These are phyloP conservation scores for Xiphophorus hellerii DNA, from an alignment of 2,113 vertebrate genomes.

Conservation along the genomic window DNA sequence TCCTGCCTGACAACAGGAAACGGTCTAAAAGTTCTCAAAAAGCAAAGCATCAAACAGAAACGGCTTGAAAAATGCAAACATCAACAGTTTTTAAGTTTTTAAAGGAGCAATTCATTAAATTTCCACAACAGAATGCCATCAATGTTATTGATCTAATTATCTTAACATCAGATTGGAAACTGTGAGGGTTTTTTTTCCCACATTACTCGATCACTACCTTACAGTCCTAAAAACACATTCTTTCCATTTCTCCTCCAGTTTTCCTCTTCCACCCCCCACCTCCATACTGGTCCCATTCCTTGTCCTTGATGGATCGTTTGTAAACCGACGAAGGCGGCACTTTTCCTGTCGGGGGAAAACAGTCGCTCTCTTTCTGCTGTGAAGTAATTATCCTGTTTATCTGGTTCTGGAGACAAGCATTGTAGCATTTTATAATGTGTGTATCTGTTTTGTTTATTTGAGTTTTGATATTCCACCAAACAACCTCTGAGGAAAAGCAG, in stretches of 20 bases:
- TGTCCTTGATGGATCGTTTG: slow-evolving; percentile 38
- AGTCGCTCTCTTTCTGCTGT: not conserved
- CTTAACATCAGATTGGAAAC: too few species aligned
- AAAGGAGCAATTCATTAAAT: too few species aligned
- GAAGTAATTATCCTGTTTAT: not conserved
- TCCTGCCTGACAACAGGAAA: too few species aligned
- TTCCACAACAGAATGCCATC: too few species aligned
- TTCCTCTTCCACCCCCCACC: slow-evolving; percentile 9
- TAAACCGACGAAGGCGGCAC: slow-evolving; percentile 47
- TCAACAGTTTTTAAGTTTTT: too few species aligned
- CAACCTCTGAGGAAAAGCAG: not conserved
- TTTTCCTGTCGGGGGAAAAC: slow-evolving; percentile 34
- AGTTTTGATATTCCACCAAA: not conserved
- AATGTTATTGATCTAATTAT: too few species aligned
- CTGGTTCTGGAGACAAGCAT: too few species aligned
- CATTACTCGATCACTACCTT: slow-evolving; percentile 34
- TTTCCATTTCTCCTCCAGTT: slow-evolving; percentile 56
- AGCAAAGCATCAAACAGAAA: too few species aligned
- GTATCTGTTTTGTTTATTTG: slow-evolving; percentile 18
- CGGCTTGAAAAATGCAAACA: too few species aligned
- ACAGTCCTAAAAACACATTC: slow-evolving; percentile 52
- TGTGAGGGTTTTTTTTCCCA: too few species aligned
- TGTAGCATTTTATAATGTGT: not conserved
- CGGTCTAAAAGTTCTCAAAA: too few species aligned
- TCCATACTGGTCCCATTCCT: slow-evolving; percentile 27